Conservation (phyloP, 1,140 invertebrate species). For the Drosophila ironensis region DNA sequence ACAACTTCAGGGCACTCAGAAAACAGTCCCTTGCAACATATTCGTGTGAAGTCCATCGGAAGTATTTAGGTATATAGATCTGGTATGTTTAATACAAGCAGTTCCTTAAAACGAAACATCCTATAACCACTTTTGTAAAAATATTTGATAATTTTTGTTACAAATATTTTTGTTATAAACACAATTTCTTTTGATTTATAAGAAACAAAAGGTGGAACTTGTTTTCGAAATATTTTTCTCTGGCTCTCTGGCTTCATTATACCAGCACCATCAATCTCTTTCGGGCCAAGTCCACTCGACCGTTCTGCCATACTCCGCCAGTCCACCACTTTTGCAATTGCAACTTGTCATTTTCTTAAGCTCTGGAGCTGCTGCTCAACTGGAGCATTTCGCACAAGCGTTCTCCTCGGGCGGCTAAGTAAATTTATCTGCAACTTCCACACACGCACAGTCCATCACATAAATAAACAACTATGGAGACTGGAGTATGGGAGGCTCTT, state of each 20-base stretch:
- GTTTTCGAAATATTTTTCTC: background rate
- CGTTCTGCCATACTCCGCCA: slow-evolving; percentile 23
- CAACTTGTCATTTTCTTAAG: slow-evolving; percentile 53
- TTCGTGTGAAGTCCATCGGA: background rate
- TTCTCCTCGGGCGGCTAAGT: slow-evolving; percentile 47
- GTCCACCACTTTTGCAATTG: too few relatives aligned
- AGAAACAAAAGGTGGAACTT: slow-evolving; percentile 8
- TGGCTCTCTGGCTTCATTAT: slow-evolving; percentile 7
- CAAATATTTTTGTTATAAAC: background rate
- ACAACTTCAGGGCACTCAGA: slow-evolving; percentile 5
- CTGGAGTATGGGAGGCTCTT: slow-evolving; percentile 7
- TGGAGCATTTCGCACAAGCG: slow-evolving; percentile 7
- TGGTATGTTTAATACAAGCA: too few relatives aligned
- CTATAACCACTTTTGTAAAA: too few relatives aligned
- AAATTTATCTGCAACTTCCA: slow-evolving; percentile 71
- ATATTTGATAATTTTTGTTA: too few relatives aligned
- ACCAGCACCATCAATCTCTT: slow-evolving; percentile 43
- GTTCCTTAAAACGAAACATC: too few relatives aligned
- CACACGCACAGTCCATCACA: slow-evolving; percentile 65
- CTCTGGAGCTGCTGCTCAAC: slow-evolving; percentile 26
- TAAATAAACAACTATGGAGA: slow-evolving; percentile 78
- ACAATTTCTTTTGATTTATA: background rate
- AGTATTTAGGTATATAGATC: too few relatives aligned
- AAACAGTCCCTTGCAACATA: background rate
- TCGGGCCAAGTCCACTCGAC: slow-evolving; percentile 31